phyloP scores from a whole-genome alignment of 1,140 invertebrate genomes.

The Sycophila sp. region DNA sequence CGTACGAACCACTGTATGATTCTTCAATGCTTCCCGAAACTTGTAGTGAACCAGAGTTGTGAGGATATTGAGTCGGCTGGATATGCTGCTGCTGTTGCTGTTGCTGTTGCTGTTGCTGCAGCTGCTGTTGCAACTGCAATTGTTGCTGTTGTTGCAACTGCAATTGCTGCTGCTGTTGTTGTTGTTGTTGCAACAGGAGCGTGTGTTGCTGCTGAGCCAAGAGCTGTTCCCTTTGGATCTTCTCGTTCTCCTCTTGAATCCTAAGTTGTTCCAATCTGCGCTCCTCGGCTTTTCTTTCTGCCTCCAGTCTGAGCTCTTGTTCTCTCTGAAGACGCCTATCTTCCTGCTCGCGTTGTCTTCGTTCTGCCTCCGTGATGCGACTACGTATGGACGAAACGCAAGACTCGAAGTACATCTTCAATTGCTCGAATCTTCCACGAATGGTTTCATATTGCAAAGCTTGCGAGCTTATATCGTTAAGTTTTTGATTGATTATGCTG shows the following conservation, averaged over 20 bases:
- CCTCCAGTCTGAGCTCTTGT: not conserved
- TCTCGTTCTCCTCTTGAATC: not conserved
- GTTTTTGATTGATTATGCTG: not conserved
- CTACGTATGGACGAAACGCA: not conserved
- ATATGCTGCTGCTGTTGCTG: not conserved
- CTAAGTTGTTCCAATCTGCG: not conserved
- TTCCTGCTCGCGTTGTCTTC: not conserved
- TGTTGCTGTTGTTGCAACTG: not conserved
- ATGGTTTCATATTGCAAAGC: not conserved
- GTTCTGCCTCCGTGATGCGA: conserved; percentile 1
- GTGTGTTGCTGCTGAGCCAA: not conserved
- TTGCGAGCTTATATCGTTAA: not conserved
- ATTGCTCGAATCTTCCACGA: not conserved
- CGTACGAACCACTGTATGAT: not conserved
- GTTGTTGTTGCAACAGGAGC: not conserved
- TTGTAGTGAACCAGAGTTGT: not conserved
- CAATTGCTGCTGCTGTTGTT: not conserved
- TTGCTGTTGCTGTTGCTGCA: conserved; percentile 7
- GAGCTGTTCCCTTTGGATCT: not conserved
- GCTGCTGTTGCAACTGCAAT: not conserved
- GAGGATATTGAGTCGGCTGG: not conserved
- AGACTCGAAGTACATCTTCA: conserved; percentile 3
- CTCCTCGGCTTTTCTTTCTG: not conserved
- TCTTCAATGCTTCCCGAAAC: not conserved
- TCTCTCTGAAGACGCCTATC: not conserved